phyloP scores from a whole-genome alignment of 2,888 invertebrate species.

The Zaprionus bogoriensis region DNA sequence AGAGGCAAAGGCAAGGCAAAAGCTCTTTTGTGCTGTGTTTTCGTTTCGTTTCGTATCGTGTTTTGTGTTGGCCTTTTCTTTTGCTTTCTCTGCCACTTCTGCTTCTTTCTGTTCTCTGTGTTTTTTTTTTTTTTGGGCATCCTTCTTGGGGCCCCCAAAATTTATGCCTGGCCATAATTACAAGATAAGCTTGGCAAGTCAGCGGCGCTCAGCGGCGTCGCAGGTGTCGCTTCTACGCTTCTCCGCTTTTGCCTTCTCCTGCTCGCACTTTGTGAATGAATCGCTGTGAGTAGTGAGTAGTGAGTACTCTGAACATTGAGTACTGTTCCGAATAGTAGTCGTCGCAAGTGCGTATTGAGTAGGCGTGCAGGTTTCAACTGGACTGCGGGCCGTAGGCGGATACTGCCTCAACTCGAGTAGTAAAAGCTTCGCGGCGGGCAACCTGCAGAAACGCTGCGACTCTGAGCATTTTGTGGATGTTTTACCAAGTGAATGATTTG shows the following conservation, averaged over 20 bases:
- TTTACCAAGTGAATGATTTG: no score
- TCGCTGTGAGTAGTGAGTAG: background rate
- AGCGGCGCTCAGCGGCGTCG: conserved; percentile 60
- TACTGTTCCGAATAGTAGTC: background rate
- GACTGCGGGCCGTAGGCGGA: no score
- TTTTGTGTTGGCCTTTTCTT: background rate
- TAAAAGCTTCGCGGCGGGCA: no score
- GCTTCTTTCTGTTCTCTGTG: background rate
- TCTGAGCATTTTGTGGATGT: no score
- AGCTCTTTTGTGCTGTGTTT: conserved; percentile 23
- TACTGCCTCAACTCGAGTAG: background rate
- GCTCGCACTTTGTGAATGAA: background rate
- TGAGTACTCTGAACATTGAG: background rate
- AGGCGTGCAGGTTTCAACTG: no score
- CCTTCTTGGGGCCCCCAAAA: conserved; percentile 3
- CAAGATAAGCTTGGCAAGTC: conserved; percentile 65
- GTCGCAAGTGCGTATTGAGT: no score
- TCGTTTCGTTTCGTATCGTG: background rate
- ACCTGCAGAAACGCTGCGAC: no score
- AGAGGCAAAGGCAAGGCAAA: no score
- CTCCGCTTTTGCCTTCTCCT: background rate
- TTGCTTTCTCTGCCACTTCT: background rate
- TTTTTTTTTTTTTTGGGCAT: background rate
- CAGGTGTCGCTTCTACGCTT: conserved; percentile 35
- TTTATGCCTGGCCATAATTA: conserved; percentile 60